Evolutionary conservation across 2,113 vertebrate species (phyloP), one percentile per base, ranked within the genome.

Genomic region (Lonchura striata): DNA sequence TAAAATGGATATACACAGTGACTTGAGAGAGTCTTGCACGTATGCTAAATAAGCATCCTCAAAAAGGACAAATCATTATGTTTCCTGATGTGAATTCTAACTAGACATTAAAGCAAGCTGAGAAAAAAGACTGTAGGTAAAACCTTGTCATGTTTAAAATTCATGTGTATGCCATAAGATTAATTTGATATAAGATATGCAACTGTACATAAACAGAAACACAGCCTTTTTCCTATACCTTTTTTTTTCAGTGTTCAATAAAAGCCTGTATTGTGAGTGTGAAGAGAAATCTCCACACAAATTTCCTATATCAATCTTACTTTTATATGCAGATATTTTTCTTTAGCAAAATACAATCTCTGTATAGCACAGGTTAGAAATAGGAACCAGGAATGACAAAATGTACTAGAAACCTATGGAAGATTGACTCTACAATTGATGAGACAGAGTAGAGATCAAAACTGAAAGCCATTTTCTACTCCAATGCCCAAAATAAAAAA

Each of bases 391-490:
- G 52, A 88, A 70, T 65, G 30, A 83, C 65, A 53, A 7, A 92
- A 78, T 82, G 22, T 31, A 20, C 65, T 52, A 60, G 65, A 81
- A 89, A 91, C 44, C 33, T 74, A 82, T 63, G 85, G 92, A 92
- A 96, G 83, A 63, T 42, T 91, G 65, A 74, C 49, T 94, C 52
- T 75, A 42, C 56, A 86, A 76, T 50, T 95, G 92, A 94, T 83
- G 57, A 2, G 33, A 93, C 68, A 78, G 56, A 74, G 47, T 1
- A 87, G 78, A 93, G 82, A 96, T 96, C 65, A 87, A 94, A 96
- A 82, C 72, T 93, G 95, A 96, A 97, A 95, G 77, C 49, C 77
- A 91, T 96, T 94, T 96, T 95, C 92, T 94, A 95, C 82, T 93
- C 72, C 64, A 96, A 20, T 91, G 59, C 69, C 41, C 90, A 39